Evolutionary conservation across 2,797 vertebrate genomes (phyloP).

Genomic region (Poecilia wingei): DNA sequence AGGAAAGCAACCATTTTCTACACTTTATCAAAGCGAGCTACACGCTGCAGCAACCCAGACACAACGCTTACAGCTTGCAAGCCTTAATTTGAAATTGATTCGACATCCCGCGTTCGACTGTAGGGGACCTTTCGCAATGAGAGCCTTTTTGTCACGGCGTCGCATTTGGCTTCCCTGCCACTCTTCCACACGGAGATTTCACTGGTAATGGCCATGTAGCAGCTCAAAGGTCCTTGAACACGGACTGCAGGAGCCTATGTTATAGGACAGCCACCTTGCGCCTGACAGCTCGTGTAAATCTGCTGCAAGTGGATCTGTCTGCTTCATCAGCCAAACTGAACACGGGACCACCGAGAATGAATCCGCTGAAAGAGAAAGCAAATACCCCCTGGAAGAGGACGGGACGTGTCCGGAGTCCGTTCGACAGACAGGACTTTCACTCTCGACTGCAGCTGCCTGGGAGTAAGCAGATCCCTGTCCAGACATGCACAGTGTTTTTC

Average conservation of each 20-base stretch:
- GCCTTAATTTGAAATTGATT: conserved; percentile 60
- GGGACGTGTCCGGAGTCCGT: conserved; percentile 44
- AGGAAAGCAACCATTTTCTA: conserved; percentile 10
- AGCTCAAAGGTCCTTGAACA: conserved; percentile 64
- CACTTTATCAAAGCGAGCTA: conserved; percentile 18
- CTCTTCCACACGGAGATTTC: conserved; percentile 69
- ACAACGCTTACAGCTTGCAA: conserved; percentile 26
- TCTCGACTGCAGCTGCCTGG: conserved; percentile 49
- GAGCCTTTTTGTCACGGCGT: conserved; percentile 60
- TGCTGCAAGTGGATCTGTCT: conserved; percentile 42
- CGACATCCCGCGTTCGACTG: conserved; percentile 31
- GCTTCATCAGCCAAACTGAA: conserved; percentile 58
- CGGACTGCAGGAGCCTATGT: conserved; percentile 54
- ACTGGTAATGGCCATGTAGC: conserved; percentile 68
- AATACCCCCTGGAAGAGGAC: conserved; percentile 39
- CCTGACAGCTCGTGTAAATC: conserved; percentile 65
- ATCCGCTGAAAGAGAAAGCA: conserved; percentile 46
- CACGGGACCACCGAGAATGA: conserved; percentile 31
- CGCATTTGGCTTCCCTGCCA: conserved; percentile 70
- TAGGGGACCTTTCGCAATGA: conserved; percentile 42
- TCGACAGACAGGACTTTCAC: conserved; percentile 49
- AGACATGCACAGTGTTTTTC: conserved; percentile 60
- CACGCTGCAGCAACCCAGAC: conserved; percentile 8
- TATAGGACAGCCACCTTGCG: conserved; percentile 61
- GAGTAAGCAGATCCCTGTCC: conserved; percentile 54